These are phyloP conservation scores for Spheniscus mendiculus DNA, from an alignment of 2,113 vertebrate genomes.

Conservation along the genomic window DNA sequence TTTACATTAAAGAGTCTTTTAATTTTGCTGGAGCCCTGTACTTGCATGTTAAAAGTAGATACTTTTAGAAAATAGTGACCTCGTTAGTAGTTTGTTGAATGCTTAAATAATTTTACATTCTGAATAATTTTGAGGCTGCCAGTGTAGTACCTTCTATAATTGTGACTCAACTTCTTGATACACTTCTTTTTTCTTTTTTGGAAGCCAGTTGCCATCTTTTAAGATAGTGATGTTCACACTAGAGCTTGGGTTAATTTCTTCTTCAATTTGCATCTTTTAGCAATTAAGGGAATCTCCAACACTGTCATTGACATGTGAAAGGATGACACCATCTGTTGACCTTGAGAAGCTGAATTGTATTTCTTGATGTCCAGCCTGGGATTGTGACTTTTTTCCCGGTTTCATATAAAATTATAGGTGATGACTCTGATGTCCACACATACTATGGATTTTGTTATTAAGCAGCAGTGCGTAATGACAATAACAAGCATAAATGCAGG, in stretches of 20 bases:
- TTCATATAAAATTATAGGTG: not conserved
- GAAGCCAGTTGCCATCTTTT: not conserved
- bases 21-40: not conserved
- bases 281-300: not conserved
- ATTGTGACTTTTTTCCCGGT: not conserved
- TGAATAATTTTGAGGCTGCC: not conserved
- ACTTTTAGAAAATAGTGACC: not conserved
- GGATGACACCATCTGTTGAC: not conserved
- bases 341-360: not conserved
- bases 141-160: not conserved
- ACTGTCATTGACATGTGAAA: not conserved
- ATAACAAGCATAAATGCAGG: not conserved
- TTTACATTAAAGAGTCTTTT: not conserved
- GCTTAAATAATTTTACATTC: not conserved
- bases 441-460: not conserved
- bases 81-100: not conserved
- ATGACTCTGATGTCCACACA: not conserved
- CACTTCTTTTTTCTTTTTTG: not conserved
- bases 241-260: slow-evolving; percentile 8
- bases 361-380: not conserved
- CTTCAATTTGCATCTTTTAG: slow-evolving; percentile 5
- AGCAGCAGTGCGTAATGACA: not conserved
- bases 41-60: not conserved
- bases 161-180: not conserved
- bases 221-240: not conserved